These are phyloP conservation scores for Linurgus olivaceus DNA, from an alignment of 2,797 vertebrate genomes.

Conservation along the genomic window DNA sequence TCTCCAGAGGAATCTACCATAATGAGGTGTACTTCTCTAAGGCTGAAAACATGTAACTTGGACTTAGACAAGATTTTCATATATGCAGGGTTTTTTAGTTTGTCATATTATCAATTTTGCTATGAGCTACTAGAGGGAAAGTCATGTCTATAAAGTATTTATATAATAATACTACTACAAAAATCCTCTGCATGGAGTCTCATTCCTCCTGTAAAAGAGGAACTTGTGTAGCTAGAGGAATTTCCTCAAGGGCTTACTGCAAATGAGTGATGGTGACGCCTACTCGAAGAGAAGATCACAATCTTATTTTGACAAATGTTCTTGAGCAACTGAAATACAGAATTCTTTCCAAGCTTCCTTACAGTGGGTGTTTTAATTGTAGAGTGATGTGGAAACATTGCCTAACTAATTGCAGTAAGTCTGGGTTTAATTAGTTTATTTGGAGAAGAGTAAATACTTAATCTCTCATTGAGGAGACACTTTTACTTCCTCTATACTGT, in stretches of 20 bases:
- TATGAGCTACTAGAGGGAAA: not conserved
- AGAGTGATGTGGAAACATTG: not conserved
- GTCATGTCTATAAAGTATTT: not conserved
- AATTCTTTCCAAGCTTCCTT: conserved; percentile 25
- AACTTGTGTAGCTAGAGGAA: conserved; percentile 22
- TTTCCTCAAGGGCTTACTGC: conserved; percentile 48
- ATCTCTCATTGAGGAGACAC: not conserved
- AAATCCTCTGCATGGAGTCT: not conserved
- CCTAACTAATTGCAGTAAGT: conserved; percentile 48
- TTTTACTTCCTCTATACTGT: not conserved
- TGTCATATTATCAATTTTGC: not conserved
- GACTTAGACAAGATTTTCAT: not conserved
- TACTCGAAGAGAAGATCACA: conserved; percentile 8
- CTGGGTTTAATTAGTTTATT: conserved; percentile 60
- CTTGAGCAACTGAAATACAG: conserved; percentile 34
- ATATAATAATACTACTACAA: not conserved
- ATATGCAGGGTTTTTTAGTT: not conserved
- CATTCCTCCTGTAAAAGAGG: not conserved
- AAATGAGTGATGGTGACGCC: not conserved
- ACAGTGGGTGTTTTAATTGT: conserved; percentile 38
- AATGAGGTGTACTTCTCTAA: not conserved
- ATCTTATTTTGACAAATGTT: conserved; percentile 13
- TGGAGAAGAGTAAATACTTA: conserved; percentile 37
- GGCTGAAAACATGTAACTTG: not conserved
- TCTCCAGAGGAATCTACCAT: not conserved